A percentile compares a stretch with the other conserved stretches of the same genome.
These are phyloP conservation scores for Lasioglossum vierecki DNA, from an alignment of 2,888 invertebrate species.

Conservation along the genomic window DNA sequence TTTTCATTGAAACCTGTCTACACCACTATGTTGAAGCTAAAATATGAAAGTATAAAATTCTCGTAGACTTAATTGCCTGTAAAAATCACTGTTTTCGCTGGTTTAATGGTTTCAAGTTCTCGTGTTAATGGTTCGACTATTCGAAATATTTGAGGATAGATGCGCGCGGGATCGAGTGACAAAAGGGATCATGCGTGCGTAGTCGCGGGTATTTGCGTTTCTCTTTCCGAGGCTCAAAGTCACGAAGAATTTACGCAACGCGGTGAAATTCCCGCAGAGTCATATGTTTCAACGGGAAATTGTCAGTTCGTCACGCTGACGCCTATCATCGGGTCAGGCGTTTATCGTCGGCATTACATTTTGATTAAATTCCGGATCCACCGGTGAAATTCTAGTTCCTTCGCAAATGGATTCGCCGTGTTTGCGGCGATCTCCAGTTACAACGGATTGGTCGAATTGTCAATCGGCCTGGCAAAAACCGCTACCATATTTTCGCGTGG, in stretches of 20 bases:
- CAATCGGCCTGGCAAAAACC: conserved; percentile 19
- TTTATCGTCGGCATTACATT: conserved; percentile 59
- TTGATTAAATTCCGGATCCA: conserved; percentile 62
- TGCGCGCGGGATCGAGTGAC: conserved; percentile 38
- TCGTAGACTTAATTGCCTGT: neutral
- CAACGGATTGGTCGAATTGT: conserved; percentile 36
- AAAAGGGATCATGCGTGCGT: conserved; percentile 46
- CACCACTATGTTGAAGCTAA: neutral
- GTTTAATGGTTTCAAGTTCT: neutral
- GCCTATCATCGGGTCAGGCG: conserved; percentile 52
- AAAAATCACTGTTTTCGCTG: neutral
- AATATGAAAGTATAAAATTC: neutral
- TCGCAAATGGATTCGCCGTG: conserved; percentile 60
- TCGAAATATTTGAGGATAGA: neutral
- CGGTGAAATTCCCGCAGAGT: conserved; percentile 48
- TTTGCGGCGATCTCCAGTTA: conserved; percentile 52
- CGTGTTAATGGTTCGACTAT: neutral
- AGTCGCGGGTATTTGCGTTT: conserved; percentile 36
- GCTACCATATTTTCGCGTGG: conserved; percentile 35
- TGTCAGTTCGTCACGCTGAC: conserved; percentile 55
- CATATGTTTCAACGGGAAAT: conserved; percentile 57
- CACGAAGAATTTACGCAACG: conserved; percentile 56
- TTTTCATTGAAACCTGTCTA: neutral
- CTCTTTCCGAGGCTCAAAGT: conserved; percentile 43
- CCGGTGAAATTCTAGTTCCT: conserved; percentile 60